Conservation (phyloP, 2,113 vertebrate species). For the Neofelis nebulosa region DNA sequence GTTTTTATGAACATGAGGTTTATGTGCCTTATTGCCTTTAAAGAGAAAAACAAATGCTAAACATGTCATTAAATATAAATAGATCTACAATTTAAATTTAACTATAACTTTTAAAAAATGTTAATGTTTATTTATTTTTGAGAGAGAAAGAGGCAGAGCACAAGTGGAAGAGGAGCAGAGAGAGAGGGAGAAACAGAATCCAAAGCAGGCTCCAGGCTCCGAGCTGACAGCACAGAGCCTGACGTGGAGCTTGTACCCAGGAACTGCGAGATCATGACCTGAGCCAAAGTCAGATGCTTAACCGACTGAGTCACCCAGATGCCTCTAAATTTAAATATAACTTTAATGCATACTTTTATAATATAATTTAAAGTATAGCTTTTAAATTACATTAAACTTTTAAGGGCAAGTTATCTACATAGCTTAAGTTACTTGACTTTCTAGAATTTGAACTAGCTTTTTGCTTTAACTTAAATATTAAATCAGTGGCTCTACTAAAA, state of each 20-base stretch:
- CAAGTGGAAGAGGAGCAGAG: too few species aligned
- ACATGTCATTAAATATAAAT: background rate
- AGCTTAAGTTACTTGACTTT: slow-evolving; percentile 1
- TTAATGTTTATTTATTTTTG: too few species aligned
- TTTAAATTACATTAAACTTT: background rate
- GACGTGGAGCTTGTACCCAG: too few species aligned
- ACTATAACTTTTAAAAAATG: too few species aligned
- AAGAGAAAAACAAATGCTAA: background rate
- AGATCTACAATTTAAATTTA: too few species aligned
- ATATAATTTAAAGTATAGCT: background rate
- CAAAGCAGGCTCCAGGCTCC: too few species aligned
- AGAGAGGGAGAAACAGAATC: too few species aligned
- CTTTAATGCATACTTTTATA: background rate
- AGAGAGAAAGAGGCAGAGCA: too few species aligned
- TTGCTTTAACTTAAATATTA: background rate
- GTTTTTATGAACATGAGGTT: background rate
- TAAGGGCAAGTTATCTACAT: background rate
- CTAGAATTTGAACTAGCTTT: background rate
- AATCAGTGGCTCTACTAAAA: slow-evolving; percentile 9
- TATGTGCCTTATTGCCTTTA: background rate
- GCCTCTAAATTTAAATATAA: background rate
- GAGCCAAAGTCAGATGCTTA: too few species aligned
- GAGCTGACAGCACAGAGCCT: too few species aligned
- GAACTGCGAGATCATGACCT: too few species aligned
- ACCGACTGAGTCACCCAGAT: too few species aligned